Conservation (phyloP, 2,888 invertebrate genomes). For the Drosophila infuscata region DNA sequence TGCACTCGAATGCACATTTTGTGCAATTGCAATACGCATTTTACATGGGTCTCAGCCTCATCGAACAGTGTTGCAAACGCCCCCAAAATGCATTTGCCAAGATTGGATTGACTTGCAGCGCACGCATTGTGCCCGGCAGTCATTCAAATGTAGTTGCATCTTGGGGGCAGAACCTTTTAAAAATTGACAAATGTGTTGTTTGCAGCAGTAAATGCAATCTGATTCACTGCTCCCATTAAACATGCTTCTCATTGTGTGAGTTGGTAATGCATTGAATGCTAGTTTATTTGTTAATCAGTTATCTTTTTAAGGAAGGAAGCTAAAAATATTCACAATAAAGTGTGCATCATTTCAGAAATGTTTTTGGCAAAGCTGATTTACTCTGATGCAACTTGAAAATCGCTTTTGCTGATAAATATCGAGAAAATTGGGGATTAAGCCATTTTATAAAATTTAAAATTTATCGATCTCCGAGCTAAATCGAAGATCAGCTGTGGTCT, state of each 20-base stretch:
- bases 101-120: slow-evolving; percentile 23
- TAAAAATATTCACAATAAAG: not conserved
- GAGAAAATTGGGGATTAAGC: not conserved
- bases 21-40: slow-evolving; percentile 51
- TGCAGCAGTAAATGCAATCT: not conserved
- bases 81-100: slow-evolving; percentile 31
- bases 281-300: not conserved
- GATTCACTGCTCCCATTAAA: not conserved
- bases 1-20: slow-evolving; percentile 70
- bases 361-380: not conserved
- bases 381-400: not conserved
- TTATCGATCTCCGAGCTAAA: not conserved
- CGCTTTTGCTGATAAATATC: not conserved
- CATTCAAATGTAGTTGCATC: slow-evolving; percentile 29
- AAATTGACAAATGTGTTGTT: slow-evolving; percentile 4
- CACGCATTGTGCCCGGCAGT: slow-evolving; percentile 29
- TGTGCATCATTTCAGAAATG: not conserved
- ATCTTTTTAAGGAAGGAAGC: not conserved
- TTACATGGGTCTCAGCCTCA: slow-evolving; percentile 49
- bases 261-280: not conserved
- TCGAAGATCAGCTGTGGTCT: too few relatives aligned
- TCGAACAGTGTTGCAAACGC: slow-evolving; percentile 38
- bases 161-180: slow-evolving; percentile 4
- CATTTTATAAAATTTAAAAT: not conserved
- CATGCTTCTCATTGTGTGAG: not conserved